These are phyloP conservation scores for Hycleus phaleratus DNA, from an alignment of 1,140 invertebrate species.

Conservation along the genomic window DNA sequence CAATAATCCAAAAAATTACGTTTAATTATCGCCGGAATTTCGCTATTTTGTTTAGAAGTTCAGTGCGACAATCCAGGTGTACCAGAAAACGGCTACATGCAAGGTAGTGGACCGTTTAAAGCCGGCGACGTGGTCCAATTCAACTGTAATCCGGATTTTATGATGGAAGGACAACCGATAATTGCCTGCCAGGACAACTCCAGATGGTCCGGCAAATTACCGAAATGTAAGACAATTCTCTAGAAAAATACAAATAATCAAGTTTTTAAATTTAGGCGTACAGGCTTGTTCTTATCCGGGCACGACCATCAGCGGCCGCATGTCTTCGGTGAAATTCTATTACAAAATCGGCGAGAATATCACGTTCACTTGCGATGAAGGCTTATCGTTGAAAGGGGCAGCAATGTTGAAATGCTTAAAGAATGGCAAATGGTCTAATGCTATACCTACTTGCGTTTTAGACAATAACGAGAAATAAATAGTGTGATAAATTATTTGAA, in stretches of 20 bases:
- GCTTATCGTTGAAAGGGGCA: slow-evolving; percentile 64
- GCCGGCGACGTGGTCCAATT: slow-evolving; percentile 78
- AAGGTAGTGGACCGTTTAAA: slow-evolving; percentile 62
- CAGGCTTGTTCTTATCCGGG: slow-evolving; percentile 79
- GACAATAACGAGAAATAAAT: slow-evolving; percentile 26
- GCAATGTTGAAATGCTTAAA: slow-evolving; percentile 67
- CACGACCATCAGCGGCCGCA: slow-evolving; percentile 72
- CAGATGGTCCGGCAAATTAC: slow-evolving; percentile 73
- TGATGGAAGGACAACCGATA: slow-evolving; percentile 78
- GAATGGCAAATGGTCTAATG: slow-evolving; percentile 79
- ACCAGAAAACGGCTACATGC: slow-evolving; percentile 69
- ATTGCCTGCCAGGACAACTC: slow-evolving; percentile 83
- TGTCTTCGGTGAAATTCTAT: slow-evolving; percentile 80
- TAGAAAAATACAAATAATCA: not conserved
- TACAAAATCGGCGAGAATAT: slow-evolving; percentile 80
- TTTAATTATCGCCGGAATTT: too few relatives aligned
- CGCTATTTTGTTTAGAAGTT: slow-evolving; percentile 51
- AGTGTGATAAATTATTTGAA: too few relatives aligned
- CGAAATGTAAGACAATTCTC: slow-evolving; percentile 59
- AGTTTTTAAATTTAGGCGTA: slow-evolving; percentile 49
- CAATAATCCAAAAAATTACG: too few relatives aligned
- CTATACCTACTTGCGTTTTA: slow-evolving; percentile 62
- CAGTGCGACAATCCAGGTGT: slow-evolving; percentile 61
- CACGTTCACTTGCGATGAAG: slow-evolving; percentile 73
- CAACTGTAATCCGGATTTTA: slow-evolving; percentile 78